Percentiles rank a stretch among this genome's conserved stretches.
Conservation (phyloP, 92 coral and sea anemone genomes). For the Desmophyllum pertusum region DNA sequence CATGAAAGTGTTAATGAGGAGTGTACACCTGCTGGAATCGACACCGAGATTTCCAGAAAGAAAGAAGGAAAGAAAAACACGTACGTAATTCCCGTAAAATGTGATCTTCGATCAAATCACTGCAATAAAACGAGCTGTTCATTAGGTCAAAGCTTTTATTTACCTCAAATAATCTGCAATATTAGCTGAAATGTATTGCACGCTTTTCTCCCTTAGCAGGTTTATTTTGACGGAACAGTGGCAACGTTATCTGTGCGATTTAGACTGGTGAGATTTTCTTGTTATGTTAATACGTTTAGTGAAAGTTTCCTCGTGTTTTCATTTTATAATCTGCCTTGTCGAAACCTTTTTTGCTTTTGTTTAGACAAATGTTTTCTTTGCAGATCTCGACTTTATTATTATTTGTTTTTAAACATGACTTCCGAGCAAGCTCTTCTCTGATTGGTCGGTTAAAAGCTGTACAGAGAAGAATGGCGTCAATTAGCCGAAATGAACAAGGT, state of each 20-base stretch:
- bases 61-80: background rate
- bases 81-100: background rate
- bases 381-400: background rate
- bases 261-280: background rate
- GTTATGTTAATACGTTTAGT: background rate
- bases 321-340: background rate
- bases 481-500: constrained; percentile 80
- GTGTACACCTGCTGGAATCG: constrained; percentile 5
- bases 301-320: background rate
- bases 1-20: background rate
- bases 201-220: background rate
- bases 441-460: constrained; percentile 63
- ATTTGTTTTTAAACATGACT: constrained; percentile 16
- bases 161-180: background rate
- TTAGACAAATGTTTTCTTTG: background rate
- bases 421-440: constrained; percentile 5
- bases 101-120: background rate
- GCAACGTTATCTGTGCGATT: background rate
- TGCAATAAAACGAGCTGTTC: background rate
- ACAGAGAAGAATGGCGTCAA: constrained; percentile 79
- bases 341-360: background rate
- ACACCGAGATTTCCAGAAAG: background rate
- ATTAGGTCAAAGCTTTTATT: background rate
- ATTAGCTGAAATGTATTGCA: background rate
- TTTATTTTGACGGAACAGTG: background rate